Evolutionary conservation across 2,888 invertebrate species (phyloP), one percentile per base, ranked within the genome.

Genomic region (Conus canariensis): DNA sequence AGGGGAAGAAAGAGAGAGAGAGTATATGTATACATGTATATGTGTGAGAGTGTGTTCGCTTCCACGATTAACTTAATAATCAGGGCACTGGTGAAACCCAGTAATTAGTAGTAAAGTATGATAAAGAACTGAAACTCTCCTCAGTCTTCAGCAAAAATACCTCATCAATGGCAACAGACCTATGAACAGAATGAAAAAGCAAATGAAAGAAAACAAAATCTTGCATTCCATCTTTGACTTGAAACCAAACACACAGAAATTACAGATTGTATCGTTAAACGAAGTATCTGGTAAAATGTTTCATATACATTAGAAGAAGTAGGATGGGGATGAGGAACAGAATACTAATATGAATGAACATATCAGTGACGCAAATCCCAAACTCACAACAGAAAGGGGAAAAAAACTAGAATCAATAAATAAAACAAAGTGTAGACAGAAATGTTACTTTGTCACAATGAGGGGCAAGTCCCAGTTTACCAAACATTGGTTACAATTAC

Each of bases 1-100:
- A 5, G 70, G 22, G 70, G 19, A 7, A 0, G 70, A 14, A 70
- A 19, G 22, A 19, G 19, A 70, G 14, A 19, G 85, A 56, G 85
- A 67, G 89, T 58, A 74, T 70, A 56, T 70, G 67, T 60, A 64
- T 60, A 60, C 67, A 80, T 89, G 88, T 77, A 58, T 56, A 45
- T 58, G 58, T 80, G 58, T 88, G 80, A 56, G 59, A 58, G 83
- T 88, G 30, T 80, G 30, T 80, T 14, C 8, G 45, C 45, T 12
- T 45, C 6, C 10, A 6, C 7, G 25, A 12, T 74, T 74, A 10
- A 14, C 16, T 64, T 64, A 64, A 16, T 64, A 74, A 74, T 19
- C 70, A 74, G 8, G 45, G 45, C 45, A 45, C 45, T 45, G 45
- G 45, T 45, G 45, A 45, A 45, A 45, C 45, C 45, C 45, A 45